phyloP scores from a whole-genome alignment of 1,140 invertebrate genomes.

The Brachionus rotundiformis region DNA sequence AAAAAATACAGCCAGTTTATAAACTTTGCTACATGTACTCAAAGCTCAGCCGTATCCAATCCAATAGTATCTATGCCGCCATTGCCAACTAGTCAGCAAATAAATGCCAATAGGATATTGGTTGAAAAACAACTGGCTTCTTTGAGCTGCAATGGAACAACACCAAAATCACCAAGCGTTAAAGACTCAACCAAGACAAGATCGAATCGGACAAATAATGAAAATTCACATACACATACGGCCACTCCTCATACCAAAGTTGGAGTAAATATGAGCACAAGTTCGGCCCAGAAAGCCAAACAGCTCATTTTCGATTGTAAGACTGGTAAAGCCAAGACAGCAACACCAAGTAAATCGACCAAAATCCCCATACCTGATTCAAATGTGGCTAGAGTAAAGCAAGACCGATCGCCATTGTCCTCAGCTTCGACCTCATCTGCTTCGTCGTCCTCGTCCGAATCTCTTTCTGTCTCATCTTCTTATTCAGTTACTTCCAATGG shows the following conservation, averaged over 20 bases:
- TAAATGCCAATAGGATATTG: conserved; percentile 34
- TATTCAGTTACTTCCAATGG: not conserved
- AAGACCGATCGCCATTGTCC: not conserved
- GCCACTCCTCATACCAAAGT: conserved; percentile 36
- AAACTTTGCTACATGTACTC: conserved; percentile 3
- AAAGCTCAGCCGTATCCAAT: conserved; percentile 1
- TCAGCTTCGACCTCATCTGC: conserved; percentile 1
- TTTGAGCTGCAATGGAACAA: not conserved
- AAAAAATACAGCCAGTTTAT: conserved; percentile 56
- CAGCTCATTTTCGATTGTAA: conserved; percentile 44
- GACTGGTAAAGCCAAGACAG: not conserved
- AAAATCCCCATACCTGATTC: conserved; percentile 4
- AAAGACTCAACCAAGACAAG: not conserved
- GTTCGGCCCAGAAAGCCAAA: conserved; percentile 36
- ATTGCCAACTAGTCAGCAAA: conserved; percentile 2
- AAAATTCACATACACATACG: not conserved
- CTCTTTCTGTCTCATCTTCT: not conserved
- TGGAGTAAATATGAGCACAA: not conserved
- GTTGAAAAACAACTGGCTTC: conserved; percentile 49
- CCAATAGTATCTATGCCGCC: conserved; percentile 44
- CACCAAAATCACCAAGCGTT: not conserved
- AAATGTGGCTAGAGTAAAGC: not conserved
- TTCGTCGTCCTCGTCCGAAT: conserved; percentile 31
- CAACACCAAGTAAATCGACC: not conserved
- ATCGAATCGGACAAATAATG: not conserved